A percentile compares a stretch with the other conserved stretches of the same genome.
These are phyloP conservation scores for Leptobrachium ailaonicum DNA, from an alignment of 2,113 vertebrate species.

Conservation along the genomic window DNA sequence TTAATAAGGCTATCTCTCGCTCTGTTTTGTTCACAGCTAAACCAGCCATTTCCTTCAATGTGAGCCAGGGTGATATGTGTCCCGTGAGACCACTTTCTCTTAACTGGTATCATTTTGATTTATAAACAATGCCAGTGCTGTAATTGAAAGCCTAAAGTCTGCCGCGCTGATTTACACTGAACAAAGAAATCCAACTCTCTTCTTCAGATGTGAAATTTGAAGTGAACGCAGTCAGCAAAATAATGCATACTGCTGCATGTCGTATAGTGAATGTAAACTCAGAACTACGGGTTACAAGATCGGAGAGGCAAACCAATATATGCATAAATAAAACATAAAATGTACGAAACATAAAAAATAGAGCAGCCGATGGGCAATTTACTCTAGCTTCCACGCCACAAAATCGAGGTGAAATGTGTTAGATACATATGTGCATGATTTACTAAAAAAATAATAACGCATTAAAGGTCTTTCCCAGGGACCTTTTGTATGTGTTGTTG, in stretches of 20 bases:
- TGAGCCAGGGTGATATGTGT: slow-evolving; percentile 45
- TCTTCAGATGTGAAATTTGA: slow-evolving; percentile 45
- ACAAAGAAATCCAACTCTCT: slow-evolving; percentile 47
- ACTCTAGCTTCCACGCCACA: neutral
- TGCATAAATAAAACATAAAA: neutral
- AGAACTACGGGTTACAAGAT: neutral
- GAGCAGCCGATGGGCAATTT: too few species aligned
- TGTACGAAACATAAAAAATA: neutral
- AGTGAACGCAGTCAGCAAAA: slow-evolving; percentile 38
- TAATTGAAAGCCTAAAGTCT: slow-evolving; percentile 51
- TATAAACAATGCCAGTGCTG: slow-evolving; percentile 50
- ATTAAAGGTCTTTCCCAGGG: too few species aligned
- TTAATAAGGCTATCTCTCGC: slow-evolving; percentile 23
- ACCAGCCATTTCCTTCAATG: slow-evolving; percentile 48
- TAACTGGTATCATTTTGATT: slow-evolving; percentile 51
- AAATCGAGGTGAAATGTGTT: neutral
- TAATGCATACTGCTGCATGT: slow-evolving; percentile 39
- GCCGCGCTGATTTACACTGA: slow-evolving; percentile 46
- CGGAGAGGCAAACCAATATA: neutral
- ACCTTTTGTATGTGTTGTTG: too few species aligned
- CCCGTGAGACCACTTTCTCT: slow-evolving; percentile 49
- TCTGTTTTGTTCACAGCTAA: slow-evolving; percentile 35
- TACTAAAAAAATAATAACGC: neutral
- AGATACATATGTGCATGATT: neutral
- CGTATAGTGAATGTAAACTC: slow-evolving; percentile 32